These are phyloP conservation scores for Eulemur rufifrons DNA, from an alignment of 2,113 vertebrate genomes.

Conservation along the genomic window DNA sequence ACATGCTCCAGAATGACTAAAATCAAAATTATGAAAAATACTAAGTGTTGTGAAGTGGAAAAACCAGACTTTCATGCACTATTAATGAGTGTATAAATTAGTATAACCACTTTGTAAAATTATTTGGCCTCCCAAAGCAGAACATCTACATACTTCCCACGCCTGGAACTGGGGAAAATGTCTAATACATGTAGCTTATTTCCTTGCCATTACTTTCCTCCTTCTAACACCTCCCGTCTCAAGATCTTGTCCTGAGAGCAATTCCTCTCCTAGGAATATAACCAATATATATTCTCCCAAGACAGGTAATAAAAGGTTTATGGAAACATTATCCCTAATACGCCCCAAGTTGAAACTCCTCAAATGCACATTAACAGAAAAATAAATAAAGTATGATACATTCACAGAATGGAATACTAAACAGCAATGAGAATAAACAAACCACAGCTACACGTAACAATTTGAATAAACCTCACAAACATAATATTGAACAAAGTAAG, in stretches of 20 bases:
- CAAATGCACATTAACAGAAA: not conserved
- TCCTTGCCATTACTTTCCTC: not conserved
- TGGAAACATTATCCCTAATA: not conserved
- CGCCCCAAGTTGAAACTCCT: not conserved
- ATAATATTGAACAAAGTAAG: not conserved
- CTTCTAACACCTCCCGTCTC: not conserved
- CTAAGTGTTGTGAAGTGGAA: not conserved
- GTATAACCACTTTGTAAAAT: not conserved
- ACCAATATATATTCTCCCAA: not conserved
- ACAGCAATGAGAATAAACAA: not conserved
- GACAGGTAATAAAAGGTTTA: not conserved
- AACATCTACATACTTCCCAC: not conserved
- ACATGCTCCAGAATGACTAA: not conserved
- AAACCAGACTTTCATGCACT: not conserved
- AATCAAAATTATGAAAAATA: slow-evolving; percentile 5
- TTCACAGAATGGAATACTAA: not conserved
- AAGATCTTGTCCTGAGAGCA: not conserved
- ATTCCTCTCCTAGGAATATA: not conserved
- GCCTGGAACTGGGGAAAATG: not conserved
- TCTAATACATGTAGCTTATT: not conserved
- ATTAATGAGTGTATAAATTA: not conserved
- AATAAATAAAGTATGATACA: not conserved
- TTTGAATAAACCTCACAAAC: not conserved
- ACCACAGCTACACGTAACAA: not conserved
- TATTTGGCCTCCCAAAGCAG: not conserved